Evolutionary conservation across 2,888 invertebrate genomes (phyloP).

Genomic region (Candidula unifasciata): DNA sequence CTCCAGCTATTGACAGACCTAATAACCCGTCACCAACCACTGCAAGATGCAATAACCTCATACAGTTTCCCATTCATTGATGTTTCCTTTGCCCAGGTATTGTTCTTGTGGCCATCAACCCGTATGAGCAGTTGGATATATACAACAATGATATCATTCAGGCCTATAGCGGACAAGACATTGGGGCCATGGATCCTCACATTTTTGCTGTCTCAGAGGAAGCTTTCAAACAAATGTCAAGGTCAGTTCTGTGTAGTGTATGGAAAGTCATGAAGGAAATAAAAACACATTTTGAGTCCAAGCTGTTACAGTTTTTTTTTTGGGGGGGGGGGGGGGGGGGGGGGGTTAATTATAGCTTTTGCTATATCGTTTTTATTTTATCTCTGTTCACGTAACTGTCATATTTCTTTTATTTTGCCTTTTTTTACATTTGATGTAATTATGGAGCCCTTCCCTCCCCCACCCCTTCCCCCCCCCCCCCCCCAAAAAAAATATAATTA

Average conservation of each 20-base stretch:
- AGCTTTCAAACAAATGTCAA: slow-evolving; percentile 95
- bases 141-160: slow-evolving; percentile 97
- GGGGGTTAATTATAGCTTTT: not conserved
- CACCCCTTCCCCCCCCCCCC: too few relatives aligned
- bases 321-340: too few relatives aligned
- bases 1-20: too few relatives aligned
- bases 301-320: too few relatives aligned
- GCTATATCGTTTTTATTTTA: not conserved
- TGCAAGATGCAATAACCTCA: too few relatives aligned
- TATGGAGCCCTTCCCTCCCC: too few relatives aligned
- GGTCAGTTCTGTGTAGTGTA: slow-evolving; percentile 78
- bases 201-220: slow-evolving; percentile 99
- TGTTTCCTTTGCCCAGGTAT: slow-evolving; percentile 81
- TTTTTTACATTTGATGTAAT: not conserved
- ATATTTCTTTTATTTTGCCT: not conserved
- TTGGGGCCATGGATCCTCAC: slow-evolving; percentile 98
- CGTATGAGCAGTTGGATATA: slow-evolving; percentile 93
- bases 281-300: too few relatives aligned
- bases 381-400: too few relatives aligned
- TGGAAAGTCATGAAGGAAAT: too few relatives aligned
- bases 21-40: too few relatives aligned
- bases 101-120: slow-evolving; percentile 98
- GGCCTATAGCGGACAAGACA: slow-evolving; percentile 92
- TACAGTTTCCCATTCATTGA: too few relatives aligned
- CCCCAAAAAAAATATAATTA: too few relatives aligned